Evolutionary conservation across 2,113 vertebrate species (phyloP).

Genomic region (Alethe castanea): DNA sequence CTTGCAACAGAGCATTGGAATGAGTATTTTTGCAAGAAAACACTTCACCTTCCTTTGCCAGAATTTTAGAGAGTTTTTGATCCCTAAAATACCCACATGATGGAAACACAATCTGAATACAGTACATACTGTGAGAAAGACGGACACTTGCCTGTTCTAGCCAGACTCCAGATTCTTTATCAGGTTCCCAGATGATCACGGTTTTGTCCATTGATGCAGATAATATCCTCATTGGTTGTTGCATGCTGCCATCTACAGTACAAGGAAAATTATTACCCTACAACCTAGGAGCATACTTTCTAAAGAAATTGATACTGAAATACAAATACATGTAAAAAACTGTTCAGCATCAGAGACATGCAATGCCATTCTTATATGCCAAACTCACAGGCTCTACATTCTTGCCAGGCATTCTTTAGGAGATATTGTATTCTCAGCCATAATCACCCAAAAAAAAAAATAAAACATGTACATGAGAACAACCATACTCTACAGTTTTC

Average conservation of each 20-base stretch:
- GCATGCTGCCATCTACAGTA: constrained; percentile 81
- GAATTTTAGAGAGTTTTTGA: not conserved
- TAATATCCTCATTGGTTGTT: constrained; percentile 85
- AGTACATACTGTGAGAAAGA: not conserved
- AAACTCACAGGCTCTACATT: not conserved
- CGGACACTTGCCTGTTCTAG: constrained; percentile 85
- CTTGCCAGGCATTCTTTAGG: not conserved
- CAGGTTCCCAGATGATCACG: constrained; percentile 95
- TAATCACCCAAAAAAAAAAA: not conserved
- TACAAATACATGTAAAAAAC: not conserved
- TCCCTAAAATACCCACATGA: not conserved
- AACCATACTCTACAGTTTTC: not conserved
- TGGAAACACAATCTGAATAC: not conserved
- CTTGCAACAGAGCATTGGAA: not conserved
- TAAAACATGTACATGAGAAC: not conserved
- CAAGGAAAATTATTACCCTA: constrained; percentile 39
- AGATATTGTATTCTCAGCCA: not conserved
- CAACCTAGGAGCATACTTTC: not conserved
- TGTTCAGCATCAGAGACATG: not conserved
- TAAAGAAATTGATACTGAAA: not conserved
- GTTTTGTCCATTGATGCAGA: constrained; percentile 98
- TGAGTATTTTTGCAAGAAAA: not conserved
- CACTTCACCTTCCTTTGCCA: not conserved
- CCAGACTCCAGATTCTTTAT: constrained; percentile 93
- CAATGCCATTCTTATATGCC: not conserved